Evolutionary conservation across 2,888 invertebrate species (phyloP), one percentile per base, ranked within the genome.

Genomic region (Augiades crinisus): DNA sequence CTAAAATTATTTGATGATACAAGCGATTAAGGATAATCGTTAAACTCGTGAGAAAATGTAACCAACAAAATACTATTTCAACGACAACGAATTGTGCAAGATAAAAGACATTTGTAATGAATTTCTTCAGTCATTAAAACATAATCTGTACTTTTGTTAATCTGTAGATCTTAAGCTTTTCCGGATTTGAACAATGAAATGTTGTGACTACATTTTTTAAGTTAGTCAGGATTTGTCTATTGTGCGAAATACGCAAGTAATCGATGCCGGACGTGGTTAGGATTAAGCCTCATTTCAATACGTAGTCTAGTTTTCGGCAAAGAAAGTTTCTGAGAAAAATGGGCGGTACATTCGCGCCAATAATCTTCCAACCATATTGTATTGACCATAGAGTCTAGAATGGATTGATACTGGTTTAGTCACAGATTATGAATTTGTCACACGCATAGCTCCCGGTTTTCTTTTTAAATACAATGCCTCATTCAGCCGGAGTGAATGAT

Each of bases 181-280:
- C 86, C 86, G 84, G 82, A 65, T 63, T 63, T 43, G 56, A 60
- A 81, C 75, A 83, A 80, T 66, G 63, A 58, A 13, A 54, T 83
- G 75, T 84, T 84, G 75, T 82, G 82, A 77, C 77, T 68, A 61
- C 65, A 69, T 72, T 69, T 64, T 55, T 62, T 62, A 63, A n/a
- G 58, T 58, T 53, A 52, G 47, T 55, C 52, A 68, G 30, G 30
- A 27, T 2, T 50, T 51, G 53, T 60, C 58, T 65, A 67, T 74
- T 78, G 70, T 76, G 47, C 54, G 47, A 54, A 55, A 58, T 59
- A 68, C 65, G 73, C 70, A 71, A 81, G 86, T 81, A 83, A 86
- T 76, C 72, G 81, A 85, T 78, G 76, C 86, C 85, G 84, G 86
- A 86, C 76, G 72, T 50, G 10, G 43, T n/a, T 34, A 34, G 49